Base-by-base conservation (phyloP, 2,888 invertebrate genomes). In the Sarcophaga variegata region DNA sequence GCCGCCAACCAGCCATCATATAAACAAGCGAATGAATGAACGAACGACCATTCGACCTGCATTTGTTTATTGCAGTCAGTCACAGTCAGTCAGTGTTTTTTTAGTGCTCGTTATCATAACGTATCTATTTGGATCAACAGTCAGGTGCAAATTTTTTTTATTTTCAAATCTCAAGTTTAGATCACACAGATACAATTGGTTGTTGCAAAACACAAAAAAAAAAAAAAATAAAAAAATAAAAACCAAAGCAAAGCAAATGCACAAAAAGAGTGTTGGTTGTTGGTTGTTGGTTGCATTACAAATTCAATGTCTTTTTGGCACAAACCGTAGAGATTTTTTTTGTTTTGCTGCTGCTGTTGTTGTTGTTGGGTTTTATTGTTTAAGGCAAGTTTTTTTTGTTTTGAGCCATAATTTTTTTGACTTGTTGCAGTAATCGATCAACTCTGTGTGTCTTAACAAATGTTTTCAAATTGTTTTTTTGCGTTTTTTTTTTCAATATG, bases 351-450 rank as follows among this genome's bases (percentile, higher is more conserved):
- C 59, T 63, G n/a, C 45, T 37, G 75, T 49, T 66, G 60, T 47
- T 14, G 25, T 62, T 64, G 37, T 37, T 37, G 37, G 37, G 8
- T 37, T 37, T 37, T 37, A 37, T 17, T 75, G 54, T 82, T 79
- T 82, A 66, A 70, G 69, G 14, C 82, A 70, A 62, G 60, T 62
- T 72, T 71, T 66, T 72, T 71, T 71, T 12, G 62, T 12, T n/a
- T 78, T 80, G 64, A 59, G 22, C 63, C 70, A 67, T 80, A 80
- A 82, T 78, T 77, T 78, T 77, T 54, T 83, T 81, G 78, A 86
- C 74, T 83, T 86, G 83, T 86, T 83, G 74, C 69, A 64, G 81
- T 86, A 83, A 86, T 86, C 86, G 86, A 86, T 86, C 86, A 86
- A 86, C 77, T 83, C 17, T 69, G 47, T 63, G 71, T 79, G 71